Evolutionary conservation across 2,797 vertebrate genomes (phyloP).

Genomic region (Vultur gryphus): DNA sequence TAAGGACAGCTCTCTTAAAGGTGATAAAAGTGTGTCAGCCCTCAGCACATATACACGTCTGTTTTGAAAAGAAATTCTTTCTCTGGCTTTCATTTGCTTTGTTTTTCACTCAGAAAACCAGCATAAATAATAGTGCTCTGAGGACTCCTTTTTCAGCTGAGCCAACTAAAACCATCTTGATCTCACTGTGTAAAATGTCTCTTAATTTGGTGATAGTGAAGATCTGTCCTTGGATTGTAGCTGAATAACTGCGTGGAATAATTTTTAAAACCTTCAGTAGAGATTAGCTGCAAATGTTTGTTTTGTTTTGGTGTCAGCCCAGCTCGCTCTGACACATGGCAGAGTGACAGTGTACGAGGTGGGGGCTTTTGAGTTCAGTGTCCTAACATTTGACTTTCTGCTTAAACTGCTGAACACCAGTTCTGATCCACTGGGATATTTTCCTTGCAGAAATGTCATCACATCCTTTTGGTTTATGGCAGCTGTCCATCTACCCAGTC

Average conservation of each 20-base stretch:
- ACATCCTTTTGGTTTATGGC: conserved; percentile 44
- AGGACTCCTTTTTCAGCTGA: background rate
- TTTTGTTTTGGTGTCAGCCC: background rate
- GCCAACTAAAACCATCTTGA: background rate
- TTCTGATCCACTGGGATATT: conserved; percentile 3
- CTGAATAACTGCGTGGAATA: background rate
- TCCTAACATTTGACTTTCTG: conserved; percentile 3
- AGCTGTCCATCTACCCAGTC: conserved; percentile 16
- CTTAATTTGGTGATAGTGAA: background rate
- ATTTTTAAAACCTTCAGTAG: background rate
- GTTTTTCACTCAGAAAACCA: background rate
- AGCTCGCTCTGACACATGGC: background rate
- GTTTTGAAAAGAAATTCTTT: background rate
- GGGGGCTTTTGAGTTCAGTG: background rate
- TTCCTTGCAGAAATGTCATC: conserved; percentile 40
- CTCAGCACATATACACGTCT: rapidly evolving
- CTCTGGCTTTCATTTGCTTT: background rate
- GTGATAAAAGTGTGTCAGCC: background rate
- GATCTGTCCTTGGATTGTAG: background rate
- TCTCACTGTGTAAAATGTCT: background rate
- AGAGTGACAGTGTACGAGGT: background rate
- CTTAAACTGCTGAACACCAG: background rate
- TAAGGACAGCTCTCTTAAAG: background rate
- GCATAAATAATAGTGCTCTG: background rate
- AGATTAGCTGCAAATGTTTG: background rate